Evolutionary conservation across 23 tunicate genomes (phyloP), one percentile per base, ranked within the genome.

Genomic region (Botrylloides violaceus): DNA sequence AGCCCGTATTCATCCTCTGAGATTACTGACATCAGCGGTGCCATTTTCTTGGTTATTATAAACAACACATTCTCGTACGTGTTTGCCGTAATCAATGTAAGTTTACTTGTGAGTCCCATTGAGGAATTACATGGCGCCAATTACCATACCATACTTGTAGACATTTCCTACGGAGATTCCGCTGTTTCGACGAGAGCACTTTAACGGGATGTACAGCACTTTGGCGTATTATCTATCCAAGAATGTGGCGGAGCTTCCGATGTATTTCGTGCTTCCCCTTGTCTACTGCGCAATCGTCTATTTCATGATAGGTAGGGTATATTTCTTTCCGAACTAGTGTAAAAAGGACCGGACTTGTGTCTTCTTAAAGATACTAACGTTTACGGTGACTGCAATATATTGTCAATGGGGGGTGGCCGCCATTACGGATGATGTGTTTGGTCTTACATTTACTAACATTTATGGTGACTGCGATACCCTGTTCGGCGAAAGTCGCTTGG

Each of bases 141-240:
- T 43, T 7, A 43, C 7, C 37, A 5, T 20, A 6, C 37, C 66
- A 25, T 36, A 33, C 48, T 21, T 36, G 2, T 73, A 83, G 91
- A 49, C 87, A 5, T 88, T 88, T 71, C 96, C 96, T 31, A 29
- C 74, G 4, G 86, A 82, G 39, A 65, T 82, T 3, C 83, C 78
- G 2, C n/a, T 88, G 6, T 82, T 88, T 53, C 79, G 96, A 55
- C 62, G 96, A 34, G 96, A 88, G n/a, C 86, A 81, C 58, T 77
- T 71, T 70, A 84, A 83, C 62, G 87, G 96, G 36, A 76, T 88
- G 88, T 88, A 88, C 66, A 66, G 77, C 49, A 70, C 86, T 22
- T 66, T 65, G 1, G 78, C 74, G 9, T 84, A 84, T 26, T 88
- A 81, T 53, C 29, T 88, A 28, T 38, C 88, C 26, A 84, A 88